A percentile compares a stretch with the other conserved stretches of the same genome.
Evolutionary conservation across 2,797 vertebrate genomes (phyloP).

Genomic region (Catharus ustulatus): DNA sequence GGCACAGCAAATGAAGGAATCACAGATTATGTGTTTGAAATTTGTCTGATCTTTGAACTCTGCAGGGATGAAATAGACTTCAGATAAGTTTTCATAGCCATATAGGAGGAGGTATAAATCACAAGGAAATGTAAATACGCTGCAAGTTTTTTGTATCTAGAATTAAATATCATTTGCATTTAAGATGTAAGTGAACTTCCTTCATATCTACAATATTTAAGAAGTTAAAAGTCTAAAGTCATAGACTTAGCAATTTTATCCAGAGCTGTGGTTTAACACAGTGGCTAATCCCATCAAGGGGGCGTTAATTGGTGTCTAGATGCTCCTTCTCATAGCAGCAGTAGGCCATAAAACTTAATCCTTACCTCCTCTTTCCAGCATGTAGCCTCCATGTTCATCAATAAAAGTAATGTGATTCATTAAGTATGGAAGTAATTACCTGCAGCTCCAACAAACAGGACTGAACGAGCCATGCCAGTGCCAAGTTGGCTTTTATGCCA

Average conservation of each 20-base stretch:
- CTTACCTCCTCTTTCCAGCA: conserved; percentile 60
- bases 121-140: conserved; percentile 32
- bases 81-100: background rate
- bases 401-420: conserved; percentile 61
- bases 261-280: conserved; percentile 55
- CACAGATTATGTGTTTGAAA: background rate
- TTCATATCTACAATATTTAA: conserved; percentile 54
- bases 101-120: conserved; percentile 18
- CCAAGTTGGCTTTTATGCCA: background rate
- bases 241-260: conserved; percentile 53
- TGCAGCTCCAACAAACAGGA: background rate
- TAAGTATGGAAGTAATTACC: conserved; percentile 68
- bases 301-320: conserved; percentile 62
- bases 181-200: conserved; percentile 35
- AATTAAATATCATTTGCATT: conserved; percentile 60
- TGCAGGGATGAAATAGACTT: background rate
- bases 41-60: background rate
- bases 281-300: conserved; percentile 71
- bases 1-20: background rate
- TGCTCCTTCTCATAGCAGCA: conserved; percentile 59
- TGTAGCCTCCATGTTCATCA: conserved; percentile 48
- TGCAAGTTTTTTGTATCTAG: conserved; percentile 10
- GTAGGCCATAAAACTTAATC: conserved; percentile 65
- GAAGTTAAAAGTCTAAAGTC: conserved; percentile 56
- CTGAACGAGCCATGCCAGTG: background rate